A percentile compares a stretch with the other conserved stretches of the same genome.
These are phyloP conservation scores for Dolichotis patagonum DNA, from an alignment of 2,113 vertebrate species.

Conservation along the genomic window DNA sequence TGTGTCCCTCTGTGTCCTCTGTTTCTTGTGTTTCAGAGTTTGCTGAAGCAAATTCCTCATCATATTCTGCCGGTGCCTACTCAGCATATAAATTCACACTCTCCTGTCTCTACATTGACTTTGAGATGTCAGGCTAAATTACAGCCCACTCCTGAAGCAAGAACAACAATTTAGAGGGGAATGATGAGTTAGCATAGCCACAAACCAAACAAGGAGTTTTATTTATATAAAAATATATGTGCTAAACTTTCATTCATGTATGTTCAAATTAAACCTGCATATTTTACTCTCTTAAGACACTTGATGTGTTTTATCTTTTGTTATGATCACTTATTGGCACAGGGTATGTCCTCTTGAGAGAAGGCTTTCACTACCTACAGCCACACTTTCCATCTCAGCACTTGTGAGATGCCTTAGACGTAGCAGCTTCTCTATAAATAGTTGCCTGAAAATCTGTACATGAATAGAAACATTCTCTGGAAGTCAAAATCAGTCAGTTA, in stretches of 20 bases:
- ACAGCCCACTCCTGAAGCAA: conserved; percentile 10
- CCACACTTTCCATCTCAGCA: neutral
- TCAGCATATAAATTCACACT: neutral
- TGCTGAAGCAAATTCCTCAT: neutral
- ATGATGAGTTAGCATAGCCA: neutral
- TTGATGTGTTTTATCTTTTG: neutral
- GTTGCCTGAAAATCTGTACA: neutral
- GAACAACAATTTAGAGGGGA: conserved; percentile 1
- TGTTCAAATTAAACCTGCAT: neutral
- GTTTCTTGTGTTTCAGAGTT: neutral
- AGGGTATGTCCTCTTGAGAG: neutral
- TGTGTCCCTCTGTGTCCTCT: neutral
- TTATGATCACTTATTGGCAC: neutral
- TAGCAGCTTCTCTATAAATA: neutral
- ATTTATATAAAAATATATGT: neutral
- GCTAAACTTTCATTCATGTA: neutral
- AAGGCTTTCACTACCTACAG: neutral
- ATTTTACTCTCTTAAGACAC: neutral
- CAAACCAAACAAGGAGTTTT: neutral
- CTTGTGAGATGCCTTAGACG: neutral
- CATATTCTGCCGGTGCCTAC: neutral
- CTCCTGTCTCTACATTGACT: neutral
- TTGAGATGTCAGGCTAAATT: conserved; percentile 38
- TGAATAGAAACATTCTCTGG: neutral
- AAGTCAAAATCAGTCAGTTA: neutral